A percentile compares a stretch with the other conserved stretches of the same genome.
Conservation (phyloP, 2,797 vertebrate genomes). For the Telmatherina bonti region DNA sequence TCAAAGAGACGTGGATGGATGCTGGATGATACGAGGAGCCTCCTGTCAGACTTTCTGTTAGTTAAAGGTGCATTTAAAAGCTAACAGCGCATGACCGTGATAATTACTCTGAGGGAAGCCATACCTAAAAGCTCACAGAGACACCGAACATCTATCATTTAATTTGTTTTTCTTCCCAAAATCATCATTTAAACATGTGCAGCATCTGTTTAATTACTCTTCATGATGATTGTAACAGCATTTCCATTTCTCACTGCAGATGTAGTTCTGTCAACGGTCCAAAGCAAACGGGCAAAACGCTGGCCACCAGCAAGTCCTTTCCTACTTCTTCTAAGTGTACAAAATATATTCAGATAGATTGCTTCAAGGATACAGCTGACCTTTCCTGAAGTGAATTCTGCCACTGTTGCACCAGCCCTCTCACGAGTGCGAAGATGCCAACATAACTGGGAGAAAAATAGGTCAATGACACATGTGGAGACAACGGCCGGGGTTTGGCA, state of each 20-base stretch:
- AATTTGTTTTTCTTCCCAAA: constrained; percentile 21
- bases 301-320: constrained; percentile 20
- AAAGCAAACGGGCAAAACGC: constrained; percentile 22
- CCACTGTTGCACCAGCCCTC: constrained; percentile 4
- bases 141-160: constrained; percentile 32
- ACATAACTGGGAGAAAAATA: constrained; percentile 60
- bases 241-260: constrained; percentile 28
- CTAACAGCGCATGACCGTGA: constrained; percentile 22
- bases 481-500: constrained; percentile 63
- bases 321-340: too few relatives aligned
- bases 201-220: constrained; percentile 50
- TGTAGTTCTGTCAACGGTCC: neutral
- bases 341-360: neutral
- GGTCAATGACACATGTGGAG: constrained; percentile 65
- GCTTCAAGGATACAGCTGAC: constrained; percentile 28
- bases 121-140: constrained; percentile 8
- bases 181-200: constrained; percentile 34
- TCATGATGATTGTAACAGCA: constrained; percentile 20
- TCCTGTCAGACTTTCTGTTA: constrained; percentile 16
- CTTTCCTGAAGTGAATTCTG: constrained; percentile 35
- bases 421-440: constrained; percentile 34
- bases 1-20: constrained; percentile 67
- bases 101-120: constrained; percentile 31
- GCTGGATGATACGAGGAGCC: constrained; percentile 34
- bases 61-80: constrained; percentile 20